Evolutionary conservation across 2,797 vertebrate species (phyloP), one percentile per base, ranked within the genome.

Genomic region (Parauchenoglanis ngamensis): DNA sequence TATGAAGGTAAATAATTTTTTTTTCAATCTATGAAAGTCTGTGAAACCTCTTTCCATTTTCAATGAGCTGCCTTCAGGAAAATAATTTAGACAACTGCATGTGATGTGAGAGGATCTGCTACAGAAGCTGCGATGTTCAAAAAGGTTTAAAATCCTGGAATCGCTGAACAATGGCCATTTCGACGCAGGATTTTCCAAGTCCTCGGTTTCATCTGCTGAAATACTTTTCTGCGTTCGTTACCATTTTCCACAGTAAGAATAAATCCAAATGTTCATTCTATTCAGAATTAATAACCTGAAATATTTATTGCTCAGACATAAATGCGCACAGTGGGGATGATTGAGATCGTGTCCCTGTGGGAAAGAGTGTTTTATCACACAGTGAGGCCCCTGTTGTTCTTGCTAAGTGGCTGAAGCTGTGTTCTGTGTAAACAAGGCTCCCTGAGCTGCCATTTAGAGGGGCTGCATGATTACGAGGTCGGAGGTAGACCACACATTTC

Each of bases 381-480:
- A 87, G 90, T 89, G 89, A 88, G 59, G 80, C 89, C 91, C 89
- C 93, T 94, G 95, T 95, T 94, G 92, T 95, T 94, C 88, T 91
- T 92, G 92, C 93, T 94, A 94, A 95, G 93, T 94, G 94, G 90
- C 92, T 91, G 91, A 93, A 90, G 93, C 93, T 94, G 92, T 94
- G 95, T 94, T 95, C 94, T 95, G 92, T 95, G 94, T 94, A 94
- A 95, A 96, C 93, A 95, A 88, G 90, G 91, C 90, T 91, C 92
- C 93, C 90, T 92, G 92, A 94, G 92, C 92, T 91, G 88, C 86
- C 87, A 63, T 91, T 61, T 76, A 86, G 76, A 83, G 70, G 44
- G 10, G 8, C 86, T 35, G 82, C 93, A 92, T 93, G 91, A 89
- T 90, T 92, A 90, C 94, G 92, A 91, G 95, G 94, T 96, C 95